A percentile compares a stretch with the other conserved stretches of the same genome.
phyloP scores from a whole-genome alignment of 2,797 vertebrate species.

The Microchirus variegatus region DNA sequence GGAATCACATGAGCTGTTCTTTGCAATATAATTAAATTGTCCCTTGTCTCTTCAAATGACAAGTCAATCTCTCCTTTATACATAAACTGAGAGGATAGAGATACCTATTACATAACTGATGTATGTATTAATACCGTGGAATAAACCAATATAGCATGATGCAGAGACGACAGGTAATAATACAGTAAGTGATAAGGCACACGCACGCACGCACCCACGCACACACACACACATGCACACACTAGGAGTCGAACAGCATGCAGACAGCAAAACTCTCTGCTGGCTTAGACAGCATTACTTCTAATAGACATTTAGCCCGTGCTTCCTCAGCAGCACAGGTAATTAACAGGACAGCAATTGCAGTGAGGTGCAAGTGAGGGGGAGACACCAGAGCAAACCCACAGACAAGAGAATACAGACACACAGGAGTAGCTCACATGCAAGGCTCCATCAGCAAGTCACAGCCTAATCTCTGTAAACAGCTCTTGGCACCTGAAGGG shows the following conservation, averaged over 20 bases:
- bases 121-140: conserved; percentile 34
- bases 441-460: conserved; percentile 33
- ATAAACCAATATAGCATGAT: neutral
- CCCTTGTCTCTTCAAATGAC: conserved; percentile 29
- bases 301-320: conserved; percentile 61
- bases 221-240: conserved; percentile 11
- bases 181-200: neutral
- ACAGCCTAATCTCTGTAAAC: conserved; percentile 34
- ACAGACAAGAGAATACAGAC: conserved; percentile 39
- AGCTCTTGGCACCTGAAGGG: conserved; percentile 22
- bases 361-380: conserved; percentile 45
- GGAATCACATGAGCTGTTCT: conserved; percentile 13
- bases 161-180: conserved; percentile 45
- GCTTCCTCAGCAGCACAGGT: conserved; percentile 71
- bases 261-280: conserved; percentile 46
- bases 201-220: too few species aligned
- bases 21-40: conserved; percentile 30
- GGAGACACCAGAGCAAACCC: conserved; percentile 19
- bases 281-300: conserved; percentile 65
- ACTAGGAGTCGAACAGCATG: conserved; percentile 35
- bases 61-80: conserved; percentile 12
- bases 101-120: conserved; percentile 5
- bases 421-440: conserved; percentile 37
- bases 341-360: conserved; percentile 68
- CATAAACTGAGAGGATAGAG: conserved; percentile 17